Conservation (phyloP, 2,113 vertebrate species). For the Elephas maximus region DNA sequence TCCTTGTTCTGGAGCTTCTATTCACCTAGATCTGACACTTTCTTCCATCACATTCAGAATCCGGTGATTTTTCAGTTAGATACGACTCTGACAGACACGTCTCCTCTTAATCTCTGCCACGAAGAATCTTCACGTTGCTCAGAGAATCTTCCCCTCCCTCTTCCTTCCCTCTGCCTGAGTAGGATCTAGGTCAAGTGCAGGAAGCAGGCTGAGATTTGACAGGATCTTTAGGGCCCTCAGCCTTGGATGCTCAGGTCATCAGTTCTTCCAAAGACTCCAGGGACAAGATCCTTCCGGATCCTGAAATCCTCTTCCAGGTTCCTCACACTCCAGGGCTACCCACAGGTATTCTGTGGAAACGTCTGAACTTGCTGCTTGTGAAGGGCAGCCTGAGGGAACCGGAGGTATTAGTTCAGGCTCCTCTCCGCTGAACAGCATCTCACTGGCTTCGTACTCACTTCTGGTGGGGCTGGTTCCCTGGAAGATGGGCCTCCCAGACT, state of each 20-base stretch:
- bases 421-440: fast-evolving
- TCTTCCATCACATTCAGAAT: not conserved
- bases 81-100: too few species aligned
- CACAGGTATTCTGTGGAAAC: not conserved
- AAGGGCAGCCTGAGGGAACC: not conserved
- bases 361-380: too few species aligned
- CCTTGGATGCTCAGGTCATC: not conserved
- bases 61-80: not conserved
- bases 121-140: fast-evolving
- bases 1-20: not conserved
- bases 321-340: not conserved
- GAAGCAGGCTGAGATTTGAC: not conserved
- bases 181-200: not conserved
- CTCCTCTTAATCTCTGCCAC: not conserved
- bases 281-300: not conserved
- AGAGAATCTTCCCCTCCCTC: fast-evolving
- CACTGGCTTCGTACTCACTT: not conserved
- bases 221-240: not conserved
- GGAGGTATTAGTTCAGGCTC: fast-evolving
- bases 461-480: not conserved
- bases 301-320: not conserved
- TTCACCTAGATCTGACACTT: too few species aligned
- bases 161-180: too few species aligned
- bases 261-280: not conserved
- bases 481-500: not conserved